A percentile compares a stretch with the other conserved stretches of the same genome.
phyloP scores from a whole-genome alignment of 2,888 invertebrate genomes.

The Antitype chi region DNA sequence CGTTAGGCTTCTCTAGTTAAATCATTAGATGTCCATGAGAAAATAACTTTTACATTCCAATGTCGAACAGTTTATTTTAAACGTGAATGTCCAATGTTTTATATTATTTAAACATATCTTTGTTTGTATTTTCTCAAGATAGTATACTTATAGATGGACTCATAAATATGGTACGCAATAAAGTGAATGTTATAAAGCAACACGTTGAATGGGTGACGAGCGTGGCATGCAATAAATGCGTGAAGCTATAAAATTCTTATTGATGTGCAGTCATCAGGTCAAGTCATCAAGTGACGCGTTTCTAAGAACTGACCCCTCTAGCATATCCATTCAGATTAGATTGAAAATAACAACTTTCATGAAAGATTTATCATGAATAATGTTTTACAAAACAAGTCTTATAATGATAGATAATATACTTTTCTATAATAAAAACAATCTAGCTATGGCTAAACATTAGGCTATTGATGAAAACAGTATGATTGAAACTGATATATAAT shows the following conservation, averaged over 20 bases:
- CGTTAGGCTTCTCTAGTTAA: conserved; percentile 39
- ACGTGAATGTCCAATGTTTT: background rate
- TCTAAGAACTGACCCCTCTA: conserved; percentile 68
- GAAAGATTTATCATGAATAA: conserved; percentile 10
- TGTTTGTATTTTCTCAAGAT: conserved; percentile 11
- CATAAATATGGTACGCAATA: conserved; percentile 16
- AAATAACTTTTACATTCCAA: conserved; percentile 40
- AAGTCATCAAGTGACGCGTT: conserved; percentile 50
- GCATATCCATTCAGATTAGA: conserved; percentile 42
- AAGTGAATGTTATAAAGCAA: conserved; percentile 30
- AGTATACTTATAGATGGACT: conserved; percentile 10
- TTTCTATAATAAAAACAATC: background rate
- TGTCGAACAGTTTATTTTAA: conserved; percentile 20
- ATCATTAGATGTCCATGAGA: conserved; percentile 45
- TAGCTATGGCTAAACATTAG: background rate
- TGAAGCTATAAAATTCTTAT: conserved; percentile 61
- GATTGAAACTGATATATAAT: background rate
- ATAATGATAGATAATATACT: conserved; percentile 2
- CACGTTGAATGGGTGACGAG: conserved; percentile 66
- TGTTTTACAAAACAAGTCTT: conserved; percentile 12
- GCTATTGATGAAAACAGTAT: background rate
- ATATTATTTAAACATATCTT: background rate
- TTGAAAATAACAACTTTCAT: conserved; percentile 35
- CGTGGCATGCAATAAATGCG: conserved; percentile 61
- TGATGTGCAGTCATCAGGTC: conserved; percentile 62